Conservation (phyloP, 2,113 vertebrate species). For the Canis aureus region DNA sequence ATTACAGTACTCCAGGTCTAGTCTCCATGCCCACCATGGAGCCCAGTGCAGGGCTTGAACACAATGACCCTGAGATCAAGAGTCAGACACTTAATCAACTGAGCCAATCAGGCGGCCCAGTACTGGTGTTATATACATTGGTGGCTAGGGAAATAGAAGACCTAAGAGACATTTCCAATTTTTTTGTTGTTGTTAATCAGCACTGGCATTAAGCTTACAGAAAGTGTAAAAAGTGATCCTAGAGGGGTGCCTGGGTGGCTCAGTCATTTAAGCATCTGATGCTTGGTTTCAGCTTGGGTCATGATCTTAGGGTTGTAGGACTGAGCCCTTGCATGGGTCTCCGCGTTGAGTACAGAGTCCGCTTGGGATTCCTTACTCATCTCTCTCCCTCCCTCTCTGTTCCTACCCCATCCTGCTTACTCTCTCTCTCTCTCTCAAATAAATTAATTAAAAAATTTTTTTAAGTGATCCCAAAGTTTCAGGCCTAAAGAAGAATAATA, state of each 20-base stretch:
- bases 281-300: not conserved
- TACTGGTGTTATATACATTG: not conserved
- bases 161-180: not conserved
- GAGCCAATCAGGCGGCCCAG: not conserved
- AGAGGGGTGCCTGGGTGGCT: not conserved
- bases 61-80: not conserved
- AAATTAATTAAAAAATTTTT: too few species aligned
- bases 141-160: constrained; percentile 35
- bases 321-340: not conserved
- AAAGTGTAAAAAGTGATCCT: not conserved
- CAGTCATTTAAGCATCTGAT: not conserved
- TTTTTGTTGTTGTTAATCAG: not conserved
- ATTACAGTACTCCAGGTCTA: not conserved
- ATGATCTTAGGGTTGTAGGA: not conserved
- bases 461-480: not conserved
- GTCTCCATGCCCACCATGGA: not conserved
- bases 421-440: not conserved
- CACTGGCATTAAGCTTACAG: not conserved
- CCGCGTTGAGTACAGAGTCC: not conserved
- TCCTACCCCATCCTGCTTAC: not conserved
- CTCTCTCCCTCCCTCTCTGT: not conserved
- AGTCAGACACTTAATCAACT: not conserved
- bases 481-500: not conserved
- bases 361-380: not conserved
- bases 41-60: not conserved